These are phyloP conservation scores for Oceanodroma leucorhoa DNA, from an alignment of 2,797 vertebrate species.

Conservation along the genomic window DNA sequence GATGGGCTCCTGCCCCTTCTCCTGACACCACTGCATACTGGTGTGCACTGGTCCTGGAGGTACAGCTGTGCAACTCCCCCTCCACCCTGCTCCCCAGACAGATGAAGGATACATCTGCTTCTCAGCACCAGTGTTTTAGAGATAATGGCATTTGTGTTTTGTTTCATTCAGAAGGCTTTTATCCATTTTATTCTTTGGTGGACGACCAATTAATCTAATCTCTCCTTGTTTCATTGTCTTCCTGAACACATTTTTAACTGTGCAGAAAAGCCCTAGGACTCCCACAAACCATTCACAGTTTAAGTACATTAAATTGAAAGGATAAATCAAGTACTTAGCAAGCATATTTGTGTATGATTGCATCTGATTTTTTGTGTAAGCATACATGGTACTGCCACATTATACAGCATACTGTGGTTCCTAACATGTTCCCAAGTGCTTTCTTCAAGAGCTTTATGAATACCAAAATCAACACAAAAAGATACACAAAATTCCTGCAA, in stretches of 20 bases:
- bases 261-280: slow-evolving; percentile 20
- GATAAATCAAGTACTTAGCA: slow-evolving; percentile 34
- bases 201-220: slow-evolving; percentile 20
- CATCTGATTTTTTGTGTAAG: slow-evolving; percentile 9
- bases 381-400: background rate
- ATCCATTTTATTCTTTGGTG: background rate
- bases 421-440: background rate
- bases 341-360: slow-evolving; percentile 1
- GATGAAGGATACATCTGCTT: background rate
- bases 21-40: background rate
- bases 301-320: slow-evolving; percentile 32
- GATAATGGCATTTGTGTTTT: background rate
- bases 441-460: slow-evolving; percentile 13
- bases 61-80: background rate
- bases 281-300: slow-evolving; percentile 5
- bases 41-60: background rate
- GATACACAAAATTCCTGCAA: slow-evolving; percentile 12
- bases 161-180: background rate
- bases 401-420: background rate
- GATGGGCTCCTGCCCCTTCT: background rate
- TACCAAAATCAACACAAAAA: background rate
- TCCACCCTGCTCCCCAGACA: background rate
- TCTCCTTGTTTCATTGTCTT: background rate
- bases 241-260: slow-evolving; percentile 13
- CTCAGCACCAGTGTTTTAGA: background rate